Evolutionary conservation across 2,113 vertebrate species (phyloP).

Genomic region (Notechis scutatus): DNA sequence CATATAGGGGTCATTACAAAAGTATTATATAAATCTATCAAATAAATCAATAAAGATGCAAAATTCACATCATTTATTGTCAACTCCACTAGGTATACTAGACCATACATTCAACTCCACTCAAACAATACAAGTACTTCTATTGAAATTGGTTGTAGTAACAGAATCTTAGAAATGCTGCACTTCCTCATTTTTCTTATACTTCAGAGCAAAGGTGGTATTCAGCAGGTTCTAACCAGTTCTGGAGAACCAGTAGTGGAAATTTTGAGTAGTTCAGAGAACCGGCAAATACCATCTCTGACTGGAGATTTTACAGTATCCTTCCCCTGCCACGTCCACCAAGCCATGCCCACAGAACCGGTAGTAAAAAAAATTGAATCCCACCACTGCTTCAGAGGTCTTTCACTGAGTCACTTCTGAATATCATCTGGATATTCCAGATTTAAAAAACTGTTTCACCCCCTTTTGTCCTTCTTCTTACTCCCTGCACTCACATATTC

Average conservation of each 20-base stretch:
- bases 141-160: not conserved
- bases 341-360: no score
- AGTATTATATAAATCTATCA: not conserved
- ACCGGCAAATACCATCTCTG: no score
- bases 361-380: no score
- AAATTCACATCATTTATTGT: not conserved
- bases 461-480: not conserved
- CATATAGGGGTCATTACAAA: not conserved
- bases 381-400: not conserved
- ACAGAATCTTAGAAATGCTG: not conserved
- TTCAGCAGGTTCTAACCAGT: no score
- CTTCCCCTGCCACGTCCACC: no score
- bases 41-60: not conserved
- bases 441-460: not conserved
- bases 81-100: not conserved
- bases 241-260: no score
- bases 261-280: no score
- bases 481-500: not conserved
- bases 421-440: not conserved
- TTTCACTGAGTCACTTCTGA: not conserved
- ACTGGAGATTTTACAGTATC: no score
- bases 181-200: not conserved
- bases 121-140: not conserved
- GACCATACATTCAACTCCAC: not conserved
- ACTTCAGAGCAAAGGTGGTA: not conserved